These are phyloP conservation scores for Limanda limanda DNA, from an alignment of 2,113 vertebrate species.

Conservation along the genomic window DNA sequence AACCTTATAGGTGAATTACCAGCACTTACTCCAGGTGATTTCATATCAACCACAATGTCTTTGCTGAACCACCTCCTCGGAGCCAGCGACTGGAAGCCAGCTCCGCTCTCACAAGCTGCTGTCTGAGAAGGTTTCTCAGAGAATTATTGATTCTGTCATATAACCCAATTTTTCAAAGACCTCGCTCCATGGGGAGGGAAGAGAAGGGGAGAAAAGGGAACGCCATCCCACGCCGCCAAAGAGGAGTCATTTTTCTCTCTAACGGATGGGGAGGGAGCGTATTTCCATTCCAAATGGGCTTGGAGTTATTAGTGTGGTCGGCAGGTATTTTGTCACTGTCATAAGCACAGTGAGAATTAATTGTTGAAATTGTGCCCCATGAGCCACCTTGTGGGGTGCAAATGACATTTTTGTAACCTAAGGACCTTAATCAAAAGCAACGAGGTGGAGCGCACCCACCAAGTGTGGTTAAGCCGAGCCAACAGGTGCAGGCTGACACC, in stretches of 20 bases:
- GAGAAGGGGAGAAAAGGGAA: conserved; percentile 50
- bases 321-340: conserved; percentile 86
- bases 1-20: conserved; percentile 49
- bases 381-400: conserved; percentile 81
- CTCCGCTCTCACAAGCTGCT: conserved; percentile 10
- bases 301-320: conserved; percentile 81
- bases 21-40: conserved; percentile 39
- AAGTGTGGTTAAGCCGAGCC: conserved; percentile 52
- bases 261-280: conserved; percentile 69
- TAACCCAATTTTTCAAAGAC: conserved; percentile 74
- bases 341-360: conserved; percentile 86
- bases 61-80: conserved; percentile 31
- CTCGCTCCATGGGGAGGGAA: conserved; percentile 49
- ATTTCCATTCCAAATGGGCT: conserved; percentile 84
- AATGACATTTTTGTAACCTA: conserved; percentile 90
- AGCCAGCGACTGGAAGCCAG: conserved; percentile 24
- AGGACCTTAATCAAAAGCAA: conserved; percentile 89
- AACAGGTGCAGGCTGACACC: conserved; percentile 65
- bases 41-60: conserved; percentile 49
- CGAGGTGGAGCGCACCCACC: conserved; percentile 73
- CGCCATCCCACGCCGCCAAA: conserved; percentile 21
- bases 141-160: conserved; percentile 74
- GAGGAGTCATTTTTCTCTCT: conserved; percentile 70
- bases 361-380: conserved; percentile 81
- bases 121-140: conserved; percentile 57